A percentile compares a stretch with the other conserved stretches of the same genome.
These are phyloP conservation scores for Microcebus murinus DNA, from an alignment of 2,113 vertebrate genomes.

Conservation along the genomic window DNA sequence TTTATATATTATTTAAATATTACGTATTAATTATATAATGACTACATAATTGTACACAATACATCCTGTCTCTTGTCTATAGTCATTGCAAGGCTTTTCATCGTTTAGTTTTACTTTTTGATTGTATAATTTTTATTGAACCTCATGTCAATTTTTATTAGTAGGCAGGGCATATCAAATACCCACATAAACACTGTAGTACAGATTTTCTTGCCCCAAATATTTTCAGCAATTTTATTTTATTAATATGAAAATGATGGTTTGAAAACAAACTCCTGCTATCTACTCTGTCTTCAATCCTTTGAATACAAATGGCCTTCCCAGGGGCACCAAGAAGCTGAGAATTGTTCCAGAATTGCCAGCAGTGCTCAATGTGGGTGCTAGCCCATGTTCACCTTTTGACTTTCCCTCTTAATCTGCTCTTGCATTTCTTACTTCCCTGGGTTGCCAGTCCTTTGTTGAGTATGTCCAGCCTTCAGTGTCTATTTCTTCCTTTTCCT, in stretches of 20 bases:
- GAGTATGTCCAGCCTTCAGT: neutral
- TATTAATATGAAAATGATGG: neutral
- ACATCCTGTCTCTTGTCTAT: neutral
- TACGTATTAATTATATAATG: neutral
- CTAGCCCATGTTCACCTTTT: neutral
- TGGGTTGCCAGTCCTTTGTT: neutral
- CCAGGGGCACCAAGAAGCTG: neutral
- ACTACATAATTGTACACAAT: neutral
- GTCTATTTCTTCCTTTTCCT: neutral
- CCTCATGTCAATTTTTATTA: neutral
- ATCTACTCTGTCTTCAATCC: neutral
- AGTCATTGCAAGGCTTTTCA: neutral
- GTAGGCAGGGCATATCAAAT: neutral
- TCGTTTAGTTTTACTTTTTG: neutral
- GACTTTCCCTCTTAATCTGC: neutral
- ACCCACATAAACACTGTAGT: neutral
- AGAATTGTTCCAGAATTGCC: rapidly evolving
- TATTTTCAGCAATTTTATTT: neutral
- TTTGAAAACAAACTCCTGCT: neutral
- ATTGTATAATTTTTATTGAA: neutral
- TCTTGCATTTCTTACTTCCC: neutral
- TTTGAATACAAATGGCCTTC: neutral
- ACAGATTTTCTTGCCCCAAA: neutral
- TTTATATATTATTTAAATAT: neutral
- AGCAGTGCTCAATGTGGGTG: neutral